Base-by-base conservation (phyloP, 2,888 invertebrate species). In the Cheilosia scutellata region DNA sequence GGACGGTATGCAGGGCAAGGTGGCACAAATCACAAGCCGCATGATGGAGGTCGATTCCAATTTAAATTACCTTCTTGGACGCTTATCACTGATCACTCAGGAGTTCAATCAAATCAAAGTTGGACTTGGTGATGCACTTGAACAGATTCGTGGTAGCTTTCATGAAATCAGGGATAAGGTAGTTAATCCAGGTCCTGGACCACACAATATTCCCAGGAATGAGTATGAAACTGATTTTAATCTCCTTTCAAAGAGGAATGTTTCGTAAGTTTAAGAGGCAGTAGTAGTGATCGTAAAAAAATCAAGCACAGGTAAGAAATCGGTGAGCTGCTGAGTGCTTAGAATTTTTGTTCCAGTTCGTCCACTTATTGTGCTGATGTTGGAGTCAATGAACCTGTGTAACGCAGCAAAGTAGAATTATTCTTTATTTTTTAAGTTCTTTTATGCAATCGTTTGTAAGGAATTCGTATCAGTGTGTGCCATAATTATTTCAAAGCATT, bases 21-120 rank as follows among this genome's bases (percentile, higher is more conserved):
- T 97, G 76, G 95, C 95, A 20, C 94, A 94, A 89, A 96, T 97
- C 88, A 96, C 96, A 13, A 94, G 94, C 87, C 94, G 96, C 71
- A 96, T 97, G 94, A 90, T 93, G 1, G 96, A 96, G 90, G 95
- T 97, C 33, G 96, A 96, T 88, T 95, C 95, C 68, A 96, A 97
- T 91, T 93, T 98, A 82, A 97, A 98, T 92, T 97, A 95, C 90
- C 93, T 97, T 57, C 92, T 97, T 80, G 97, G 97, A 5, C 93
- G 96, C 74, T 92, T 97, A 76, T 95, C 96, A 0, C 92, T 97
- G 6, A 96, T 97, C 40, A 96, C 96, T 1, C 96, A 96, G 88
- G 97, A 98, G 91, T 97, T 97, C 92, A 95, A 95, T 89, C 94
- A 95, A 89, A 96, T 97, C 87, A 96, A 97, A 90, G 93, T 93